A percentile compares a stretch with the other conserved stretches of the same genome.
Conservation (phyloP, 2,113 vertebrate species). For the Oreocharis arfaki region DNA sequence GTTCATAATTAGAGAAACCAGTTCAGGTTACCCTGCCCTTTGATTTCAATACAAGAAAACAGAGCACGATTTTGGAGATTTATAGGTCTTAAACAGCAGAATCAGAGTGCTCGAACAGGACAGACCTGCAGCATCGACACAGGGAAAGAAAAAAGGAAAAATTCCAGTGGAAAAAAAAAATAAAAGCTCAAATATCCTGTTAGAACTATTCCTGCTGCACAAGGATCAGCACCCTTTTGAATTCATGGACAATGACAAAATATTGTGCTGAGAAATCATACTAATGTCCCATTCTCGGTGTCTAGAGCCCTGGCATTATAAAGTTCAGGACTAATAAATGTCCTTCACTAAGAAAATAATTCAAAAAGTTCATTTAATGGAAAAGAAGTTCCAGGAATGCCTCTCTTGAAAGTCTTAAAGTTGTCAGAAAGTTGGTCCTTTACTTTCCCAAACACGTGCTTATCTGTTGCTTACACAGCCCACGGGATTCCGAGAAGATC, state of each 20-base stretch:
- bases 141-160: fast-evolving
- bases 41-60: background rate
- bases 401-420: background rate
- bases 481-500: background rate
- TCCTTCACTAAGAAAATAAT: background rate
- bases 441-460: background rate
- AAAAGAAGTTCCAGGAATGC: background rate
- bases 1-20: background rate
- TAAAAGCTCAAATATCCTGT: background rate
- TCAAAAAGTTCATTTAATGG: background rate
- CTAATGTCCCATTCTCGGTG: background rate
- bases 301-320: background rate
- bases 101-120: background rate
- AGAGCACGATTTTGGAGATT: background rate
- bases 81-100: background rate
- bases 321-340: background rate
- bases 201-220: background rate
- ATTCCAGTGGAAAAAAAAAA: background rate
- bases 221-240: background rate
- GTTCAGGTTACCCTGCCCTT: slow-evolving; percentile 26
- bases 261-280: background rate
- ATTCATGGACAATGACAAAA: background rate
- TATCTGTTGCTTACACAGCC: background rate
- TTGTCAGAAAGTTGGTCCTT: background rate
- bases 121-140: background rate